These are phyloP conservation scores for Ganaspis sp. DNA, from an alignment of 1,140 invertebrate genomes.

Conservation along the genomic window DNA sequence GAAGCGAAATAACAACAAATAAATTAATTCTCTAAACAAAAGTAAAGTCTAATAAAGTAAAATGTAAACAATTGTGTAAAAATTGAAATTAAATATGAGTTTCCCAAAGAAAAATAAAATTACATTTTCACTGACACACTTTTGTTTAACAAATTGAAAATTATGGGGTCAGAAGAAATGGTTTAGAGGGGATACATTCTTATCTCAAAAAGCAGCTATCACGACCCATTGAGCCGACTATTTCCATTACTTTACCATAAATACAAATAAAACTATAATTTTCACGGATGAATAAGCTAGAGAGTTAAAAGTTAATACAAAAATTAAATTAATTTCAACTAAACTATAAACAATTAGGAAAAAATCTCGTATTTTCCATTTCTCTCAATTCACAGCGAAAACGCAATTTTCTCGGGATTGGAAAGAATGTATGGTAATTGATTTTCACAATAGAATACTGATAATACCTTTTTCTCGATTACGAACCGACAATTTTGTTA, in stretches of 20 bases:
- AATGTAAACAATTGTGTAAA: too few relatives aligned
- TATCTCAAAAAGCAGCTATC: conserved; percentile 64
- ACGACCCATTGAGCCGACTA: conserved; percentile 57
- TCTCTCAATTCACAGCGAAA: conserved; percentile 35
- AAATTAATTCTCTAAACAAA: too few relatives aligned
- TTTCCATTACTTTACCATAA: conserved; percentile 17
- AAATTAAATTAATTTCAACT: too few relatives aligned
- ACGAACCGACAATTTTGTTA: conserved; percentile 66
- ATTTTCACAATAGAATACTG: conserved; percentile 47
- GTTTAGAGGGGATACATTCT: conserved; percentile 41
- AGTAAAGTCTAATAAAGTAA: too few relatives aligned
- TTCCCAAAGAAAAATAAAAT: background rate
- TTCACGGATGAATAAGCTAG: background rate
- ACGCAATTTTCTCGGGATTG: conserved; percentile 55
- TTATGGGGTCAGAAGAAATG: conserved; percentile 32
- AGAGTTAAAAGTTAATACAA: background rate
- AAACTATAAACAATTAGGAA: conserved; percentile 19
- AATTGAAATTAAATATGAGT: background rate
- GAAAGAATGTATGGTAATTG: conserved; percentile 50
- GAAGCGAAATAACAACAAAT: too few relatives aligned
- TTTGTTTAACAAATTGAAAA: background rate
- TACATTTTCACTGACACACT: background rate
- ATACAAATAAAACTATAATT: background rate
- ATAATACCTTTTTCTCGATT: conserved; percentile 52
- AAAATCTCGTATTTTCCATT: conserved; percentile 47